A percentile compares a stretch with the other conserved stretches of the same genome.
phyloP scores from a whole-genome alignment of 2,113 vertebrate genomes.

The Vimba vimba region DNA sequence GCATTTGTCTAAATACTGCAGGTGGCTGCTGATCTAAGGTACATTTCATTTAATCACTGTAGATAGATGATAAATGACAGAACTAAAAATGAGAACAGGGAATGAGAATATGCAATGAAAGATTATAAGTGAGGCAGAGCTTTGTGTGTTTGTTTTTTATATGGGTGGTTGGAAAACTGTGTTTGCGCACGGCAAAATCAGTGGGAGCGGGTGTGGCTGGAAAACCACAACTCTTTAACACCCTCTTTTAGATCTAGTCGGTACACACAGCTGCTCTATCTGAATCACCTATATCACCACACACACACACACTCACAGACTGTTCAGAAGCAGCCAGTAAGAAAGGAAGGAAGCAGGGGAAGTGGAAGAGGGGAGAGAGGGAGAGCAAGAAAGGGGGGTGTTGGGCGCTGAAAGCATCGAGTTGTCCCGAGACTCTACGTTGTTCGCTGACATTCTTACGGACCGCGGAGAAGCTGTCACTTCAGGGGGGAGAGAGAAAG shows the following conservation, averaged over 20 bases:
- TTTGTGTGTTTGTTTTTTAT: constrained; percentile 8
- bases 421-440: constrained; percentile 6
- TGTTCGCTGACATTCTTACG: constrained; percentile 1
- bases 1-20: not conserved
- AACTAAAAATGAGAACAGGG: not conserved
- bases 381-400: constrained; percentile 9
- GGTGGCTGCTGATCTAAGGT: too few species aligned
- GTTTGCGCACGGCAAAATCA: constrained; percentile 12
- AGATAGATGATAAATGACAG: not conserved
- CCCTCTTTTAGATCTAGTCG: constrained; percentile 10
- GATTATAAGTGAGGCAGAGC: not conserved
- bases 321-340: constrained; percentile 25
- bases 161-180: constrained; percentile 14
- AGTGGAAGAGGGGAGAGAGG: constrained; percentile 40
- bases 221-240: constrained; percentile 20
- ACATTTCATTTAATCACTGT: not conserved
- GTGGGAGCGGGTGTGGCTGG: constrained; percentile 19
- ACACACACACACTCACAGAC: constrained; percentile 27
- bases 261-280: constrained; percentile 29
- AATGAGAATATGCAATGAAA: not conserved
- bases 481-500: constrained; percentile 9
- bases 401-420: not conserved
- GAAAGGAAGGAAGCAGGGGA: constrained; percentile 49
- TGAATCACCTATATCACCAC: not conserved
- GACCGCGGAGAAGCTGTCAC: not conserved